Evolutionary conservation across 2,797 vertebrate genomes (phyloP).

Genomic region (Acanthurus leucopareius): DNA sequence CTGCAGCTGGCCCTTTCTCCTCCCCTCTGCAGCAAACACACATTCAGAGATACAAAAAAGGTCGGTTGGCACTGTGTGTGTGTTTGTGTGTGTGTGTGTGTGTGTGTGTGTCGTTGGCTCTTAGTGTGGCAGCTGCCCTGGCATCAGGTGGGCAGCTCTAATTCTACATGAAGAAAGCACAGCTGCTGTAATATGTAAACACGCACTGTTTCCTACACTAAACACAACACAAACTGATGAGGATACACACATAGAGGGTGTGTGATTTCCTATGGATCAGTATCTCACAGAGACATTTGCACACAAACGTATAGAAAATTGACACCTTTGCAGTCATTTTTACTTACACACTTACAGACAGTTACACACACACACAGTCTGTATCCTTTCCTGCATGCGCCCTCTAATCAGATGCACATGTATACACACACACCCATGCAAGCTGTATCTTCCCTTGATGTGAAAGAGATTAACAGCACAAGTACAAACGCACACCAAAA

Average conservation of each 20-base stretch:
- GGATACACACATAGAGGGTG: slow-evolving; percentile 13
- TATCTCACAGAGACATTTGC: slow-evolving; percentile 23
- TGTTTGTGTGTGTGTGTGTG: slow-evolving; percentile 41
- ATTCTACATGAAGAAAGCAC: slow-evolving; percentile 65
- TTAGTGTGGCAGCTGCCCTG: slow-evolving; percentile 73
- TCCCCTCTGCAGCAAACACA: slow-evolving; percentile 67
- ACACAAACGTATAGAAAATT: slow-evolving; percentile 36
- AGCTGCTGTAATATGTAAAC: slow-evolving; percentile 71
- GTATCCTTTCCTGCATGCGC: slow-evolving; percentile 46
- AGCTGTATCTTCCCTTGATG: slow-evolving; percentile 42
- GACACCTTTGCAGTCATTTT: slow-evolving; percentile 7
- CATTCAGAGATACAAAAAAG: slow-evolving; percentile 54
- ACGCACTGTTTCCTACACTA: slow-evolving; percentile 50
- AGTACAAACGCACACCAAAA: slow-evolving; percentile 36
- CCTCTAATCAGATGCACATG: slow-evolving; percentile 54
- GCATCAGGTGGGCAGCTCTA: slow-evolving; percentile 77
- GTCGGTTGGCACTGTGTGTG: slow-evolving; percentile 54
- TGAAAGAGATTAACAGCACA: slow-evolving; percentile 49
- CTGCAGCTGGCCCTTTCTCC: slow-evolving; percentile 81
- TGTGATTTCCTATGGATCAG: slow-evolving; percentile 41
- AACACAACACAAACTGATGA: slow-evolving; percentile 44
- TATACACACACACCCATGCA: slow-evolving; percentile 13
- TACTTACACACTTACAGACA: slow-evolving; percentile 1
- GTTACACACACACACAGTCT: slow-evolving; percentile 14
- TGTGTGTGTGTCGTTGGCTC: slow-evolving; percentile 41